phyloP scores from a whole-genome alignment of 1,140 invertebrate genomes.

The Cotesia chilonis region DNA sequence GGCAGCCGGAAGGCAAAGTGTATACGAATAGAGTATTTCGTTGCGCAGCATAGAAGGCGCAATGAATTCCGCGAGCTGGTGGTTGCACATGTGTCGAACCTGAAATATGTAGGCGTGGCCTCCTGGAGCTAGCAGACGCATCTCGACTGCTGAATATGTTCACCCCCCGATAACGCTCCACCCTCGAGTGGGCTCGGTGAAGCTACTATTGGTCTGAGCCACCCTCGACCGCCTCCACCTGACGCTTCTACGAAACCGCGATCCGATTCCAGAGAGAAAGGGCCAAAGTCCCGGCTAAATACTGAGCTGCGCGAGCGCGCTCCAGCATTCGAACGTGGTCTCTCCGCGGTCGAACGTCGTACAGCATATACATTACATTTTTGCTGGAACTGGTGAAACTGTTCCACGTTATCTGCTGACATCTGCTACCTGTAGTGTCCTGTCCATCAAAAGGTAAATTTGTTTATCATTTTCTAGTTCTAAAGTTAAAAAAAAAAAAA shows the following conservation, averaged over 20 bases:
- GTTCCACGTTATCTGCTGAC: not conserved
- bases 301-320: slow-evolving; percentile 36
- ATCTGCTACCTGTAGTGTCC: not conserved
- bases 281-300: slow-evolving; percentile 34
- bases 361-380: slow-evolving; percentile 6
- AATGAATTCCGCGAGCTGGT: slow-evolving; percentile 39
- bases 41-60: slow-evolving; percentile 50
- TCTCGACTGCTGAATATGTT: slow-evolving; percentile 65
- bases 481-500: not conserved
- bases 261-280: slow-evolving; percentile 23
- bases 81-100: slow-evolving; percentile 65
- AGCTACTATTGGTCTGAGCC: slow-evolving; percentile 55
- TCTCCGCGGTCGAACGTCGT: slow-evolving; percentile 37
- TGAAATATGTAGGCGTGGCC: slow-evolving; percentile 68
- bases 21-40: slow-evolving; percentile 39
- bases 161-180: slow-evolving; percentile 55
- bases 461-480: not conserved
- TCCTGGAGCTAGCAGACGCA: slow-evolving; percentile 60
- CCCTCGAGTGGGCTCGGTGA: slow-evolving; percentile 56
- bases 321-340: slow-evolving; percentile 43
- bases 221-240: slow-evolving; percentile 54
- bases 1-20: slow-evolving; percentile 34
- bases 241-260: slow-evolving; percentile 33
- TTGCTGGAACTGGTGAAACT: not conserved
- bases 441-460: not conserved